Conservation (phyloP, 2,888 invertebrate species). For the Flexamia atlantica region DNA sequence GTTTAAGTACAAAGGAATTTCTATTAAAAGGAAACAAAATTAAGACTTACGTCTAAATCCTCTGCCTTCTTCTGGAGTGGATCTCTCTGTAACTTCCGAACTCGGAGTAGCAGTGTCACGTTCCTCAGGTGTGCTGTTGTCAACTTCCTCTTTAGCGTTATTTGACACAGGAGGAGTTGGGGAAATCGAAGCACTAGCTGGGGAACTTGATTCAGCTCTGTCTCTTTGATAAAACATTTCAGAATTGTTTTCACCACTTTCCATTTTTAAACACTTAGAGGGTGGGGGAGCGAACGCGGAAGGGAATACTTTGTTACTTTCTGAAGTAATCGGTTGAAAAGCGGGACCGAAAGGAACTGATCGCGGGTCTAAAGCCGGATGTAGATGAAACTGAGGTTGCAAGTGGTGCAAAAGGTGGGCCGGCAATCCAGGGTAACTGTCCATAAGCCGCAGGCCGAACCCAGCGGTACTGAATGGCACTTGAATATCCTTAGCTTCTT, state of each 20-base stretch:
- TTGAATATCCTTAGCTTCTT: slow-evolving; percentile 68
- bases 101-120: slow-evolving; percentile 76
- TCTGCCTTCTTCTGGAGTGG: slow-evolving; percentile 75
- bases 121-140: slow-evolving; percentile 79
- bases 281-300: slow-evolving; percentile 84
- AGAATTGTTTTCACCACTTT: slow-evolving; percentile 72
- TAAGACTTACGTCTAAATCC: slow-evolving; percentile 79
- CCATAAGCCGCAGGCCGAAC: slow-evolving; percentile 77
- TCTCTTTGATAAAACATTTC: slow-evolving; percentile 72
- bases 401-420: slow-evolving; percentile 84
- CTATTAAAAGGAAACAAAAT: no score
- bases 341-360: slow-evolving; percentile 78
- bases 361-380: slow-evolving; percentile 81
- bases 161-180: slow-evolving; percentile 76
- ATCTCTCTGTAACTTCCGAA: slow-evolving; percentile 73
- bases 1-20: no score
- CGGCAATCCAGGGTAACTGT: slow-evolving; percentile 80
- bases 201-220: slow-evolving; percentile 78
- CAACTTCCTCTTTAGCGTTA: slow-evolving; percentile 77
- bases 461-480: slow-evolving; percentile 80
- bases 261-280: slow-evolving; percentile 79
- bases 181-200: slow-evolving; percentile 79
- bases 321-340: slow-evolving; percentile 78
- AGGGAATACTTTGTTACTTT: slow-evolving; percentile 76
- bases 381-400: slow-evolving; percentile 84